phyloP scores from a whole-genome alignment of 2,888 invertebrate genomes.

The Boloria euphrosyne region DNA sequence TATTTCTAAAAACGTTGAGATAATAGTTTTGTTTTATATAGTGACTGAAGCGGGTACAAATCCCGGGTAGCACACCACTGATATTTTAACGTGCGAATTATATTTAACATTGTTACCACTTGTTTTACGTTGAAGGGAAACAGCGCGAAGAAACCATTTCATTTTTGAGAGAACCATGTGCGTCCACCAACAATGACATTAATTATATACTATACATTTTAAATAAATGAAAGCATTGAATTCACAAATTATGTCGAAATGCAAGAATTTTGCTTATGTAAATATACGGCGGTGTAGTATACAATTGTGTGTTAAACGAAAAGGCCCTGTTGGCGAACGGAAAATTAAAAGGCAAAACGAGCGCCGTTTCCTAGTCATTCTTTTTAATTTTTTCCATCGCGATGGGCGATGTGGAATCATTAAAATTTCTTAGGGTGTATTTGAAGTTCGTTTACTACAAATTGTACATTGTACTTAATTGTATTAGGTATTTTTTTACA shows the following conservation, averaged over 20 bases:
- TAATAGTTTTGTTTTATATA: no score
- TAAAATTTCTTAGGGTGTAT: slow-evolving; percentile 63
- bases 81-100: no score
- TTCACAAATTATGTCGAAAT: slow-evolving; percentile 9
- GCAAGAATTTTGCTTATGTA: slow-evolving; percentile 3
- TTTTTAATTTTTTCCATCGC: slow-evolving; percentile 70
- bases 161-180: no score
- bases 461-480: neutral
- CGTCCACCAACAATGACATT: no score
- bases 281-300: slow-evolving; percentile 25
- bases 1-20: no score
- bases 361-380: slow-evolving; percentile 68
- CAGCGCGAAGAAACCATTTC: no score
- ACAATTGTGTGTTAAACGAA: slow-evolving; percentile 34
- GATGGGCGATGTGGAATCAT: slow-evolving; percentile 67
- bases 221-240: slow-evolving; percentile 5
- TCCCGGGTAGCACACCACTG: no score
- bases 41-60: no score
- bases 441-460: slow-evolving; percentile 23
- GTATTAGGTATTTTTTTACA: neutral
- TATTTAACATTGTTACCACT: no score
- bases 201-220: no score
- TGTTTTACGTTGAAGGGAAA: no score
- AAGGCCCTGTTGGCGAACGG: slow-evolving; percentile 63
- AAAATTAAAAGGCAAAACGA: slow-evolving; percentile 78